phyloP scores from a whole-genome alignment of 2,888 invertebrate genomes.

The Aphodius sticticus region DNA sequence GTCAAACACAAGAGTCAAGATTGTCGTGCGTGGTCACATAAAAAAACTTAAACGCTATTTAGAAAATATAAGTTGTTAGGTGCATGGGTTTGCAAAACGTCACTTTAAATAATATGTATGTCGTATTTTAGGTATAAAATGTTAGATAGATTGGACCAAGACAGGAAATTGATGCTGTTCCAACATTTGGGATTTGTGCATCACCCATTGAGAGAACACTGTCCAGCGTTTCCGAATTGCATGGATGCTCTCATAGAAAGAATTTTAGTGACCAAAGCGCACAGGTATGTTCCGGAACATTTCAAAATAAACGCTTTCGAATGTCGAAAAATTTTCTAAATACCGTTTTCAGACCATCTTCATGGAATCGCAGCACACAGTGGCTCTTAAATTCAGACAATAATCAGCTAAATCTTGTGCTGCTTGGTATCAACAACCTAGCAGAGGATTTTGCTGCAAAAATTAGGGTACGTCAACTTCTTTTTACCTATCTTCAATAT shows the following conservation, averaged over 20 bases:
- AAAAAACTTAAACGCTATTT: neutral
- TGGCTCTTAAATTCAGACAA: conserved; percentile 72
- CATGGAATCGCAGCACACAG: conserved; percentile 71
- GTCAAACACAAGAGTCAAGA: neutral
- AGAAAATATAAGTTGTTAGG: neutral
- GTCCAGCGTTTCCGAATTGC: conserved; percentile 87
- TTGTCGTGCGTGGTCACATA: neutral
- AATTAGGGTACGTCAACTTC: conserved; percentile 67
- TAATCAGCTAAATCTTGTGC: conserved; percentile 84
- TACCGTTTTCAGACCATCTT: conserved; percentile 63
- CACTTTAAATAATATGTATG: conserved; percentile 1
- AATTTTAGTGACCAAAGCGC: conserved; percentile 73
- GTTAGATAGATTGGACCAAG: conserved; percentile 92
- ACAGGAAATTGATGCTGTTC: conserved; percentile 91
- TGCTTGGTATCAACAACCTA: conserved; percentile 86
- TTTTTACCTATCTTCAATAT: conserved; percentile 5
- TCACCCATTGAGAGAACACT: conserved; percentile 93
- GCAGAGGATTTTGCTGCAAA: conserved; percentile 89
- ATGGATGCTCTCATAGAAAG: conserved; percentile 81
- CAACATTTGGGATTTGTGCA: conserved; percentile 96
- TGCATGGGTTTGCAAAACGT: neutral
- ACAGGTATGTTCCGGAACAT: conserved; percentile 46
- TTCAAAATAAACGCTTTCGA: neutral
- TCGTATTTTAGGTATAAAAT: conserved; percentile 80
- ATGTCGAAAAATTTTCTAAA: conserved; percentile 22